phyloP scores from a whole-genome alignment of 2,888 invertebrate genomes.

The Eustalomyia histrio region DNA sequence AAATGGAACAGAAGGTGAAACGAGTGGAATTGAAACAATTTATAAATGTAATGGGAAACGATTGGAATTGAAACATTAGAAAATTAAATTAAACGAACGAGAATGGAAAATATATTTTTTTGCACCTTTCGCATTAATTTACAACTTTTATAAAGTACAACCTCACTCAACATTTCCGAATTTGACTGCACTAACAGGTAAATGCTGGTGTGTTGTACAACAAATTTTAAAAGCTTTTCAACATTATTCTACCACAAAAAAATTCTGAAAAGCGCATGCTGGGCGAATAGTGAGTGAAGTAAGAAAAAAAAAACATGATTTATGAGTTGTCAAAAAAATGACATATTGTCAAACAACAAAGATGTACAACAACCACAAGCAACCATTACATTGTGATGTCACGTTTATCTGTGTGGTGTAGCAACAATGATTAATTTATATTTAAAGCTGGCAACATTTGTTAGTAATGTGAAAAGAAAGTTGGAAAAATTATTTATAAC shows the following conservation, averaged over 20 bases:
- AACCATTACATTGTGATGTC: constrained; percentile 38
- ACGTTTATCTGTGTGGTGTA: constrained; percentile 13
- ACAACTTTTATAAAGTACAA: too few relatives aligned
- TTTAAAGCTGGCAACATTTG: constrained; percentile 44
- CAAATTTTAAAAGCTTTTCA: constrained; percentile 15
- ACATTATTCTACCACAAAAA: neutral
- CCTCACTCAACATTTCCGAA: constrained; percentile 20
- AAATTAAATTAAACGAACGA: too few relatives aligned
- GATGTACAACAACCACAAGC: constrained; percentile 6
- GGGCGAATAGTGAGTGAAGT: neutral
- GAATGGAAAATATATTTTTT: too few relatives aligned
- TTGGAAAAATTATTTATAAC: too few relatives aligned
- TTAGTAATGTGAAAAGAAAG: neutral
- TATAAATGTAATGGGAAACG: too few relatives aligned
- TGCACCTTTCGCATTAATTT: too few relatives aligned
- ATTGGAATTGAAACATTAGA: too few relatives aligned
- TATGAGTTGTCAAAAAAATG: constrained; percentile 33
- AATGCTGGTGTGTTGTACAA: constrained; percentile 2
- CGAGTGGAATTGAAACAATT: too few relatives aligned
- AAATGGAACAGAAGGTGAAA: too few relatives aligned
- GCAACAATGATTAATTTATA: constrained; percentile 34
- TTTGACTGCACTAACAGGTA: constrained; percentile 24
- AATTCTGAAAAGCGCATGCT: constrained; percentile 20
- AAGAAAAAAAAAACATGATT: constrained; percentile 20
- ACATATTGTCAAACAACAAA: constrained; percentile 32